Evolutionary conservation across 2,888 invertebrate species (phyloP), one percentile per base, ranked within the genome.

Genomic region (Ennomos erosarius): DNA sequence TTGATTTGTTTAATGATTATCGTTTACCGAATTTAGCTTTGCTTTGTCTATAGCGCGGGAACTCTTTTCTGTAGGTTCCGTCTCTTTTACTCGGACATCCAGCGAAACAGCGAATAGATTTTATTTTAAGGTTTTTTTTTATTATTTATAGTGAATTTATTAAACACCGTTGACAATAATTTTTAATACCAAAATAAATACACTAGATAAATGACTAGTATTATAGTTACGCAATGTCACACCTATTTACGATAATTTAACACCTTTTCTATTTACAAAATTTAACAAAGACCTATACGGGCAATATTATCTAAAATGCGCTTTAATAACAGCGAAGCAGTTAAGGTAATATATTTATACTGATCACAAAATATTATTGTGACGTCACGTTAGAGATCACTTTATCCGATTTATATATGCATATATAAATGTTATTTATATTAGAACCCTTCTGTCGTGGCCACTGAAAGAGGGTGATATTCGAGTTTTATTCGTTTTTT

Each of bases 151-250:
- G 48, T 42, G 37, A 34, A 35, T 55, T 56, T 44, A 34, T 60
- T 66, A 70, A 61, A 60, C 13, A 59, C 38, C 48, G 63, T 55
- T 55, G 58, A 62, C 64, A 60, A 60, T 64, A 73, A 62, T 56
- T 71, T 70, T 65, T 64, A 71, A 64, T 69, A 68, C 64, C 56
- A 65, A 65, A 84, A 87, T 87, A 88, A 87, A 87, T 91, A 91
- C 88, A 91, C 91, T 92, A 92, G 92, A 91, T 87, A 84, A 87
- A 86, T 92, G 91, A 92, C 91, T 92, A 92, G 91, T 88, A 85
- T 81, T 80, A 88, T 70, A 88, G 85, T 89, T 87, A 85, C 78
- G 78, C 71, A 78, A 82, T 79, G 77, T 85, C 81, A 85, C 82
- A 80, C 81, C 70, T 77, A 76, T 68, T 47, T 46, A 48, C n/a